phyloP scores from a whole-genome alignment of 2,113 vertebrate genomes.

The Planiliza haematocheilus region DNA sequence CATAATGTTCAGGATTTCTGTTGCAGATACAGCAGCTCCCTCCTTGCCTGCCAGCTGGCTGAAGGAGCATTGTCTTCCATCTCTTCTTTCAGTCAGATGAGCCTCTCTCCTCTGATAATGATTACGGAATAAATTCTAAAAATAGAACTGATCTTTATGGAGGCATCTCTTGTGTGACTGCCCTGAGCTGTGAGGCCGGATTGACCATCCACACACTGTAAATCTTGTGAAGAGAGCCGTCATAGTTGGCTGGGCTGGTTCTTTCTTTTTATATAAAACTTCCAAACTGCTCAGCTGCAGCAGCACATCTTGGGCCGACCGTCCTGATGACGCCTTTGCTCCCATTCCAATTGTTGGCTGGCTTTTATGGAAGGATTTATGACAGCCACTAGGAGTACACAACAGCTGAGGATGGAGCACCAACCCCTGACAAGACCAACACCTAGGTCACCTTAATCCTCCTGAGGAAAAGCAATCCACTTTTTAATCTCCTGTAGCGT shows the following conservation, averaged over 20 bases:
- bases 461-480: no score
- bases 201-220: no score
- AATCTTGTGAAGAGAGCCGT: not conserved
- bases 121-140: constrained; percentile 8
- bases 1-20: not conserved
- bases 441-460: no score
- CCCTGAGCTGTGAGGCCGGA: no score
- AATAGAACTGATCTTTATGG: constrained; percentile 33
- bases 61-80: not conserved
- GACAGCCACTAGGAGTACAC: no score
- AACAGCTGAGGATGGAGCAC: no score
- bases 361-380: no score
- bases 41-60: not conserved
- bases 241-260: not conserved
- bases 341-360: no score
- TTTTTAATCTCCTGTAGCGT: no score
- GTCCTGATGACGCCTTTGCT: no score
- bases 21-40: constrained; percentile 16
- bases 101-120: not conserved
- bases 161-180: not conserved
- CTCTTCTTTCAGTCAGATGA: constrained; percentile 26
- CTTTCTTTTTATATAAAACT: not conserved
- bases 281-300: not conserved
- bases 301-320: no score
- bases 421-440: no score